Evolutionary conservation across 2,797 vertebrate species (phyloP), one percentile per base, ranked within the genome.

Genomic region (Naso thynnoides): DNA sequence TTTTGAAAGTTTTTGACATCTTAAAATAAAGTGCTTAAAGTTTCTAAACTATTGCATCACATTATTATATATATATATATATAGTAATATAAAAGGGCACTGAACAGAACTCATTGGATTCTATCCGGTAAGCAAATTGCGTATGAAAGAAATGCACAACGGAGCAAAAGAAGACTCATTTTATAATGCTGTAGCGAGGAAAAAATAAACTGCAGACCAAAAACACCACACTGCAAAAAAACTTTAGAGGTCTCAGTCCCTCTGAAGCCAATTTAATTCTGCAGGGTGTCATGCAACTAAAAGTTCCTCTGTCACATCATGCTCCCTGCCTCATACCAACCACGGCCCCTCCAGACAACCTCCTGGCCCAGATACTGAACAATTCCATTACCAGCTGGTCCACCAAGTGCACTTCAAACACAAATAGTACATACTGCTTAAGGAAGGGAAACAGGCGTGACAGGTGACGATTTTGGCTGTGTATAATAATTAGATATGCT

Each of bases 281-380:
- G 62, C 68, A 77, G 72, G 63, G 49, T 78, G 64, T 73, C 86
- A 84, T 82, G 82, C 82, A 86, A 55, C 73, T 62, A 21, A 63
- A 70, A 13, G 39, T 76, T 70, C 61, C 58, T 79, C 75, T 70
- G 70, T 83, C 62, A 69, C 73, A 76, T 76, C 89, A 82, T 84
- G 86, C 88, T 71, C 69, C 62, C 72, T 54, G 75, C 71, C 78
- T 80, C 77, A 81, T 88, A 88, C 85, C 78, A 73, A 86, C 84
- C 85, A 79, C 72, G 77, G 77, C 58, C 82, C 85, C 76, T 88
- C 72, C 73, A 85, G 82, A 83, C 83, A 85, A 89, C 71, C 54
- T 87, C 83, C 72, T 86, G 81, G 75, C 89, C 85, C 85, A 91
- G 86, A 89, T 89, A 79, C 70, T 65, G 82, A 91, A 82, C 75